Percentiles rank a stretch among this genome's conserved stretches.
These are phyloP conservation scores for Gymnodraco acuticeps DNA, from an alignment of 2,797 vertebrate genomes.

Conservation along the genomic window DNA sequence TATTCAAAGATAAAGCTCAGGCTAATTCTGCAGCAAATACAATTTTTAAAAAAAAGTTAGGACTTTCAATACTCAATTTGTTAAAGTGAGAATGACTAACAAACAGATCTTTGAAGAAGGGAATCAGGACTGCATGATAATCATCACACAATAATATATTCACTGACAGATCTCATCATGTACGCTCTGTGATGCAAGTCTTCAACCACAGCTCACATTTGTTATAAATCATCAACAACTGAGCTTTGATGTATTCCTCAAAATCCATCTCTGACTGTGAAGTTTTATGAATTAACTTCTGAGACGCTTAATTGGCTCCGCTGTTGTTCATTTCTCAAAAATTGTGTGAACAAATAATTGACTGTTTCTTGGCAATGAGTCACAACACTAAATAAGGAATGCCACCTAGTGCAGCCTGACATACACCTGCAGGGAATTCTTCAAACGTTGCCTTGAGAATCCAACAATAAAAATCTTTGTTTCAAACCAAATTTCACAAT, in stretches of 20 bases:
- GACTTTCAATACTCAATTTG: not conserved
- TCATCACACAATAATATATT: not conserved
- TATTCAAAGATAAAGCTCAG: not conserved
- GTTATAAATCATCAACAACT: not conserved
- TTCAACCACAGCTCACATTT: not conserved
- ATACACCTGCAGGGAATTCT: conserved; percentile 42
- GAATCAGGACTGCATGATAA: not conserved
- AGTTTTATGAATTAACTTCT: conserved; percentile 24
- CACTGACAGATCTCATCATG: not conserved
- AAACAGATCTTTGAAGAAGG: not conserved
- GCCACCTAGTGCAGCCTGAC: conserved; percentile 16
- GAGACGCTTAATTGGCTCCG: conserved; percentile 16
- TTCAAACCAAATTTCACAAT: conserved; percentile 22
- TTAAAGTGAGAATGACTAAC: not conserved
- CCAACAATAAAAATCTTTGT: conserved; percentile 8
- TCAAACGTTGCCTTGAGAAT: conserved; percentile 26
- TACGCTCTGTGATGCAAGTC: not conserved
- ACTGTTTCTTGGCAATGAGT: conserved; percentile 21
- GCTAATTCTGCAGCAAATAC: not conserved
- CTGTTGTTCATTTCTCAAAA: conserved; percentile 19
- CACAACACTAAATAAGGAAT: conserved; percentile 17
- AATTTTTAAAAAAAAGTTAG: not conserved
- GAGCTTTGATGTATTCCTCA: not conserved
- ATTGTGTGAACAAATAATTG: conserved; percentile 22
- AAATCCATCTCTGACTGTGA: not conserved